Evolutionary conservation across 92 coral and sea anemone genomes (phyloP).

Genomic region (Epizoanthus rinbou): DNA sequence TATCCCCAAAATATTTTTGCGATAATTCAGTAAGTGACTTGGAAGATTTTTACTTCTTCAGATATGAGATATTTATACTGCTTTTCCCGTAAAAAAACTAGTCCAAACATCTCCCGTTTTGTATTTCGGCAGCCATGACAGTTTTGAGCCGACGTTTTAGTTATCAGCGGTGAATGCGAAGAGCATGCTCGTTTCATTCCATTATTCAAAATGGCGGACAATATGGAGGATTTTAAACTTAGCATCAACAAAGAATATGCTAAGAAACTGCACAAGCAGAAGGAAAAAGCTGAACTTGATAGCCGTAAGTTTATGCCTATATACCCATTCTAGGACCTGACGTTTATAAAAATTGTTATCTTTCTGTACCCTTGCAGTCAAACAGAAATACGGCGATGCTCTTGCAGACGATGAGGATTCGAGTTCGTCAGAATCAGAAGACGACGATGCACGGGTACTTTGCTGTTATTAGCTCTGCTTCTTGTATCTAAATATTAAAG

Average conservation of each 20-base stretch:
- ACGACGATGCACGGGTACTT: conserved; percentile 88
- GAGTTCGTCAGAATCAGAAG: conserved; percentile 92
- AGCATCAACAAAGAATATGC: conserved; percentile 85
- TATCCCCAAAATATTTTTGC: neutral
- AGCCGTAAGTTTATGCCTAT: conserved; percentile 62
- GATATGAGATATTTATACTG: neutral
- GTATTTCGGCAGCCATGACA: conserved; percentile 31
- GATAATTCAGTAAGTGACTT: neutral
- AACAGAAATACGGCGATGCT: conserved; percentile 85
- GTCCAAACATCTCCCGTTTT: too few species aligned
- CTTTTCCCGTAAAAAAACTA: neutral
- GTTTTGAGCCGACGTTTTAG: conserved; percentile 40
- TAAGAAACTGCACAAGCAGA: conserved; percentile 75
- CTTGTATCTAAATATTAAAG: neutral
- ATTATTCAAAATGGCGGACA: conserved; percentile 87
- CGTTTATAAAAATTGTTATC: neutral
- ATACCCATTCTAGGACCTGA: neutral
- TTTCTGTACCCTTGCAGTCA: conserved; percentile 56
- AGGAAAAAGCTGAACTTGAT: conserved; percentile 86
- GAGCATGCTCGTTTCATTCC: neutral
- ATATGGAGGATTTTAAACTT: conserved; percentile 63
- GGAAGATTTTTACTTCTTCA: neutral
- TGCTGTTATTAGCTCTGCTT: neutral
- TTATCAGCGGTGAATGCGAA: conserved; percentile 24
- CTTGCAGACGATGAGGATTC: conserved; percentile 64